These are phyloP conservation scores for Mamestra brassicae DNA, from an alignment of 2,888 invertebrate genomes.

Conservation along the genomic window DNA sequence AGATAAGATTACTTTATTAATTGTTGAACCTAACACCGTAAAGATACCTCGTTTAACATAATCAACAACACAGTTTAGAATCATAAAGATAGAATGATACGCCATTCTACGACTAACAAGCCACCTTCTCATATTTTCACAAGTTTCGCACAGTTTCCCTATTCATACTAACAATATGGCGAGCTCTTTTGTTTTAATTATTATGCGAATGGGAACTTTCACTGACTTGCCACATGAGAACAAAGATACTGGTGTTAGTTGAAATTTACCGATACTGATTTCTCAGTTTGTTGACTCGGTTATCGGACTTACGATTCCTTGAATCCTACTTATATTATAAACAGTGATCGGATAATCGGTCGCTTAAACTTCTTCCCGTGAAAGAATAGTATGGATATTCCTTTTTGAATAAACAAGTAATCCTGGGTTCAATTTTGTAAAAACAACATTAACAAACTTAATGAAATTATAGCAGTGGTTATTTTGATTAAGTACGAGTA, in stretches of 20 bases:
- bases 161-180: slow-evolving; percentile 40
- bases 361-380: too few relatives aligned
- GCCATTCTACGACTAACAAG: slow-evolving; percentile 22
- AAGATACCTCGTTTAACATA: not conserved
- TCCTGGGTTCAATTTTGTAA: too few relatives aligned
- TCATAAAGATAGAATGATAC: not conserved
- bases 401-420: too few relatives aligned
- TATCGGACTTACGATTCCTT: too few relatives aligned
- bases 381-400: too few relatives aligned
- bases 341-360: too few relatives aligned
- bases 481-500: too few relatives aligned
- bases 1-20: not conserved
- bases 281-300: not conserved
- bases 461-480: too few relatives aligned
- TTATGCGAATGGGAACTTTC: slow-evolving; percentile 56
- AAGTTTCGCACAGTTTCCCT: slow-evolving; percentile 28
- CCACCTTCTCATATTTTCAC: slow-evolving; percentile 31
- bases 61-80: slow-evolving; percentile 6
- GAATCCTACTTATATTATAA: too few relatives aligned
- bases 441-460: too few relatives aligned
- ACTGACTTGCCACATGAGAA: slow-evolving; percentile 12
- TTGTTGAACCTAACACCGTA: not conserved
- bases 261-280: not conserved
- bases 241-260: not conserved
- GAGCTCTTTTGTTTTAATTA: slow-evolving; percentile 34